These are phyloP conservation scores for Torymus aiolomorphi DNA, from an alignment of 2,888 invertebrate species.

Conservation along the genomic window DNA sequence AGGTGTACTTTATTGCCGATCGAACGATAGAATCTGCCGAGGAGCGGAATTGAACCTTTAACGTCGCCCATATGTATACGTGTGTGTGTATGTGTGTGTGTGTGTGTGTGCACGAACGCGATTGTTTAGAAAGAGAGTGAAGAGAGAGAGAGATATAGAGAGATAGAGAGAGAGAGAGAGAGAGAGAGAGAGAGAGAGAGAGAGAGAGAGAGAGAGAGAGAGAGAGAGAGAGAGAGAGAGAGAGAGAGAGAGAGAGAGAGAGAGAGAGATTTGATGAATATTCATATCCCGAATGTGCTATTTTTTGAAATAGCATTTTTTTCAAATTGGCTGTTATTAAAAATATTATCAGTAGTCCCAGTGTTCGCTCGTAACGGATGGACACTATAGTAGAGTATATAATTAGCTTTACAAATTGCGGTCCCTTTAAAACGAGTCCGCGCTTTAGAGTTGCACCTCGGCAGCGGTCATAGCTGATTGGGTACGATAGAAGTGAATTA, in stretches of 20 bases:
- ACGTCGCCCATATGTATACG: slow-evolving; percentile 36
- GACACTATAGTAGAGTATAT: neutral
- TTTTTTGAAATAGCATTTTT: too few relatives aligned
- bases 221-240: too few relatives aligned
- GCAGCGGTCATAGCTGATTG: neutral
- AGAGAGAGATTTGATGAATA: too few relatives aligned
- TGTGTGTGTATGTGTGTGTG: slow-evolving; percentile 15
- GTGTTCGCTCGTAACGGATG: neutral
- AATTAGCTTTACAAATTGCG: slow-evolving; percentile 2
- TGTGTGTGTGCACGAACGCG: slow-evolving; percentile 33
- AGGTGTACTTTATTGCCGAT: slow-evolving; percentile 56
- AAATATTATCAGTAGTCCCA: too few relatives aligned
- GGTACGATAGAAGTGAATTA: slow-evolving; percentile 3
- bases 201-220: too few relatives aligned
- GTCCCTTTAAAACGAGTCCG: slow-evolving; percentile 7
- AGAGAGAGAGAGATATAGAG: too few relatives aligned
- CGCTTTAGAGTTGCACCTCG: slow-evolving; percentile 2
- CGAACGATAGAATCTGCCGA: slow-evolving; percentile 50
- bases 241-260: too few relatives aligned
- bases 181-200: too few relatives aligned
- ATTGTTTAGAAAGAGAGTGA: slow-evolving; percentile 41
- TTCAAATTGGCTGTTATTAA: too few relatives aligned
- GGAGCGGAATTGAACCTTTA: slow-evolving; percentile 57
- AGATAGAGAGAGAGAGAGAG: too few relatives aligned
- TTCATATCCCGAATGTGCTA: too few relatives aligned